Percentiles rank a stretch among this genome's conserved stretches.
Evolutionary conservation across 2,797 vertebrate genomes (phyloP).

Genomic region (Labroides dimidiatus): DNA sequence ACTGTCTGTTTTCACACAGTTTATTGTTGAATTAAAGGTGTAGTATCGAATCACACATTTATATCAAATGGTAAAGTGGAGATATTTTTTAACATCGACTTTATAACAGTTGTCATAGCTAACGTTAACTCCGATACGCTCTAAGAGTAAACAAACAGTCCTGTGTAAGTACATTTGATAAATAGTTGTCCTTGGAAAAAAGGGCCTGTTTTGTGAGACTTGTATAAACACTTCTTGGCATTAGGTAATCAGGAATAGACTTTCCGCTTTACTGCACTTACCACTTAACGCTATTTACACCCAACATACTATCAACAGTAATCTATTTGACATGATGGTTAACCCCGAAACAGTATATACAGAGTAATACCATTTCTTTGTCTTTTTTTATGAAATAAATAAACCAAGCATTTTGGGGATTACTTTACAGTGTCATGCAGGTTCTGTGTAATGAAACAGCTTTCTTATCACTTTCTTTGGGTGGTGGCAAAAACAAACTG

Average conservation of each 20-base stretch:
- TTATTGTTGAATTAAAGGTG: neutral
- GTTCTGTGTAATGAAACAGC: too few species aligned
- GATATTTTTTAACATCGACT: neutral
- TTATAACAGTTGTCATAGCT: neutral
- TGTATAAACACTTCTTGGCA: neutral
- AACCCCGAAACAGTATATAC: too few species aligned
- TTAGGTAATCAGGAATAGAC: neutral
- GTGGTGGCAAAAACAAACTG: neutral
- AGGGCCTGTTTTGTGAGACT: neutral
- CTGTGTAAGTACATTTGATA: too few species aligned
- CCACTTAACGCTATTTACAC: neutral
- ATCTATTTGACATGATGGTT: too few species aligned
- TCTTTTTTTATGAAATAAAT: too few species aligned
- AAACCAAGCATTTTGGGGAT: too few species aligned
- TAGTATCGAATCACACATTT: neutral
- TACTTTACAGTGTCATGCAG: too few species aligned
- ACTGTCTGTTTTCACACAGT: neutral
- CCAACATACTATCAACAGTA: too few species aligned
- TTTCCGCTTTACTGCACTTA: neutral
- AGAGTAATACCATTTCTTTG: too few species aligned
- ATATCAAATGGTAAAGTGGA: neutral
- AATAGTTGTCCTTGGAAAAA: neutral
- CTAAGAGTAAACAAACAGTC: too few species aligned
- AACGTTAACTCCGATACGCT: neutral
- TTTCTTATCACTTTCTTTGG: slow-evolving; percentile 2